phyloP scores from a whole-genome alignment of 2,888 invertebrate genomes.

The Amiota communis region DNA sequence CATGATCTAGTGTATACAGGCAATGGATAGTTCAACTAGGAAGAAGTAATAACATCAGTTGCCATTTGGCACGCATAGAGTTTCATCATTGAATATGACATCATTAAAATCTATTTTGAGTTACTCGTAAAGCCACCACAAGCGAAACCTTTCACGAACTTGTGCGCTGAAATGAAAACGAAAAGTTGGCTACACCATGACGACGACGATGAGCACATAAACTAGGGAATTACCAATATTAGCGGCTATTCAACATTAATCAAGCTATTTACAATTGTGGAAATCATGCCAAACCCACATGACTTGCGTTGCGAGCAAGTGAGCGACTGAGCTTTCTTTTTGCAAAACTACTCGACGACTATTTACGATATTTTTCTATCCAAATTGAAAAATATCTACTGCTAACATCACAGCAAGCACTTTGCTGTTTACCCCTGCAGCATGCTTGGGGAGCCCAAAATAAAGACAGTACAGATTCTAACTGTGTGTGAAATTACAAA shows the following conservation, averaged over 20 bases:
- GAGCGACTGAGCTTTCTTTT: background rate
- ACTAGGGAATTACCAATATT: conserved; percentile 12
- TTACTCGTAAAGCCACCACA: background rate
- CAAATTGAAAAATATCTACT: too few relatives aligned
- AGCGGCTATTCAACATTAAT: conserved; percentile 15
- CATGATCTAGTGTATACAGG: too few relatives aligned
- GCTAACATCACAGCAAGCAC: too few relatives aligned
- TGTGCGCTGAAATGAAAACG: background rate
- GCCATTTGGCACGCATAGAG: conserved; percentile 1
- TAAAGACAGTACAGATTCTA: too few relatives aligned
- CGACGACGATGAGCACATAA: background rate
- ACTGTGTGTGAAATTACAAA: too few relatives aligned
- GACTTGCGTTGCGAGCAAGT: background rate
- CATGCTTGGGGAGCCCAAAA: too few relatives aligned
- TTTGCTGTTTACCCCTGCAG: too few relatives aligned
- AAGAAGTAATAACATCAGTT: background rate
- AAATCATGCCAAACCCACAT: background rate
- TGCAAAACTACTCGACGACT: too few relatives aligned
- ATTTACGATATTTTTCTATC: too few relatives aligned
- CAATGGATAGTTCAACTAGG: too few relatives aligned
- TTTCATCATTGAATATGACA: background rate
- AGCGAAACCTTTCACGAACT: background rate
- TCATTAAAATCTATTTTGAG: conserved; percentile 31
- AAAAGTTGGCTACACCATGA: background rate
- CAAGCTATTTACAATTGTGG: background rate